phyloP scores from a whole-genome alignment of 2,113 vertebrate genomes.

The Sinosuthora webbiana region DNA sequence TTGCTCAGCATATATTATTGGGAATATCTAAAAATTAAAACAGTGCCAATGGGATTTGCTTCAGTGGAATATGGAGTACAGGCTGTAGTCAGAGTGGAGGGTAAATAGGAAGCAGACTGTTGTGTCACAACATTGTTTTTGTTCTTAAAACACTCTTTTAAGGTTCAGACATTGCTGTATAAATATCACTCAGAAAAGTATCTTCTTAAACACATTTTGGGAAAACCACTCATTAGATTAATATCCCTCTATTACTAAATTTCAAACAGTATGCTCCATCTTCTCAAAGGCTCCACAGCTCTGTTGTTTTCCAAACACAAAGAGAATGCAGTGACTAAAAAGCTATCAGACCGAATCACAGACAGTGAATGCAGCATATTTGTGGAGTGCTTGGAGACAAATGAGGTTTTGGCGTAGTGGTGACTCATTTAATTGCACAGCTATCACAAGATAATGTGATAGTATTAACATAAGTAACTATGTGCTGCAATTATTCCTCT shows the following conservation, averaged over 20 bases:
- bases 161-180: background rate
- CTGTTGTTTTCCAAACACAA: constrained; percentile 46
- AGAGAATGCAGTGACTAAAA: constrained; percentile 27
- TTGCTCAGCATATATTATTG: background rate
- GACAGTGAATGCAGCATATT: constrained; percentile 21
- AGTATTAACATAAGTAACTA: constrained; percentile 62
- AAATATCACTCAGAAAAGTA: background rate
- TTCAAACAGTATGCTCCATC: background rate
- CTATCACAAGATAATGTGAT: constrained; percentile 63
- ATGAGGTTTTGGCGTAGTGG: constrained; percentile 40
- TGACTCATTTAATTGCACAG: constrained; percentile 65
- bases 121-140: background rate
- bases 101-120: background rate
- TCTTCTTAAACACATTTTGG: background rate
- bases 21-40: background rate
- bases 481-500: constrained; percentile 46
- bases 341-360: constrained; percentile 11
- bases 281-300: background rate
- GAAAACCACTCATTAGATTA: constrained; percentile 33
- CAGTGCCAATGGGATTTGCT: background rate
- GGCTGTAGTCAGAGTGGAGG: background rate
- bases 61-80: background rate
- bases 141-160: background rate
- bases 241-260: background rate
- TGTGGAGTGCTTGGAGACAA: constrained; percentile 55